These are phyloP conservation scores for Prochilodus magdalenae DNA, from an alignment of 2,113 vertebrate species.

Conservation along the genomic window DNA sequence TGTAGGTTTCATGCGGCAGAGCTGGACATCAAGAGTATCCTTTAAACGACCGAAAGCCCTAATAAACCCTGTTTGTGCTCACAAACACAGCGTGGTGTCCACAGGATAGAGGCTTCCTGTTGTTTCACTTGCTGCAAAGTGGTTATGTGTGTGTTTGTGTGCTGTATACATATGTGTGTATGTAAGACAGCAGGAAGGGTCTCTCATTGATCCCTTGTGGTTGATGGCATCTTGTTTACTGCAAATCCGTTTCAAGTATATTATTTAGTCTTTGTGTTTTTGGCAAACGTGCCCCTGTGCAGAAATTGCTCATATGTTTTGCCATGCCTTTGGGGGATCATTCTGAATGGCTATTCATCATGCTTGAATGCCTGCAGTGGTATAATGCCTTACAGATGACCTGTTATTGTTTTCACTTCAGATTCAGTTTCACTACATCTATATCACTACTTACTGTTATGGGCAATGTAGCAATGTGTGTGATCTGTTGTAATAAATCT, in stretches of 20 bases:
- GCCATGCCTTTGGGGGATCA: neutral
- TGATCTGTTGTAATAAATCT: too few relatives aligned
- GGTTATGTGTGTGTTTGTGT: neutral
- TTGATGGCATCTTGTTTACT: constrained; percentile 35
- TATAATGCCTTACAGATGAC: neutral
- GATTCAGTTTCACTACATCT: neutral
- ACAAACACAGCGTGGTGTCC: neutral
- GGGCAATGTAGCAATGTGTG: too few relatives aligned
- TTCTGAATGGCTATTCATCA: constrained; percentile 5
- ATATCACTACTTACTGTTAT: too few relatives aligned
- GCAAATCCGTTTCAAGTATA: constrained; percentile 36
- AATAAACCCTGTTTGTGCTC: neutral
- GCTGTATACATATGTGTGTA: neutral
- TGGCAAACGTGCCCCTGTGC: constrained; percentile 1
- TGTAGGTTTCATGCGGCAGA: neutral
- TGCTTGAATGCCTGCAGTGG: constrained; percentile 16
- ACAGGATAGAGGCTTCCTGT: constrained; percentile 13
- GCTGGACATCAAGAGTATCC: neutral
- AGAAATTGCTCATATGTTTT: constrained; percentile 27
- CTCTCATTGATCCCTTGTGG: constrained; percentile 22
- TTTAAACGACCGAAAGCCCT: neutral
- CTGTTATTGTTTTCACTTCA: neutral
- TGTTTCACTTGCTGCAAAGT: constrained; percentile 11
- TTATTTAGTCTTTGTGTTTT: constrained; percentile 30
- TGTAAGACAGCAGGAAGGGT: neutral